Evolutionary conservation across 2,113 vertebrate genomes (phyloP).

Genomic region (Aplodontia rufa): DNA sequence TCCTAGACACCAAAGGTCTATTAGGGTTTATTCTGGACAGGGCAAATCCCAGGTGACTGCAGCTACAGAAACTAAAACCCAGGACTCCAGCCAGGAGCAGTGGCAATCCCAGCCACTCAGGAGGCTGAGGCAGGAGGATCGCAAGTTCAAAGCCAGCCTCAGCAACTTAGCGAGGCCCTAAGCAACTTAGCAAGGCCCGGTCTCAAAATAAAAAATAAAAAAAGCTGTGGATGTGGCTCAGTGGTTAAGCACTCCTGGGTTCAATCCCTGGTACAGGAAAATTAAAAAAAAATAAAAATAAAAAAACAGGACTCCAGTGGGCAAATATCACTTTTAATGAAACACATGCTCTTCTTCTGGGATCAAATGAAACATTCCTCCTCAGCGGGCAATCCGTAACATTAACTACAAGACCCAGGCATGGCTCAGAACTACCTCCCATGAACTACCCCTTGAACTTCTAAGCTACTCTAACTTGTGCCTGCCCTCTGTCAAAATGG

Average conservation of each 20-base stretch:
- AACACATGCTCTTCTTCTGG: constrained; percentile 39
- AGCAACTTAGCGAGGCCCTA: no score
- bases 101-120: no score
- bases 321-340: constrained; percentile 54
- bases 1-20: neutral
- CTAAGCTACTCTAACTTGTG: neutral
- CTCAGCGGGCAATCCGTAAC: neutral
- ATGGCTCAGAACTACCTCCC: neutral
- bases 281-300: no score
- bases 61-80: constrained; percentile 16
- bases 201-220: no score
- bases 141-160: no score
- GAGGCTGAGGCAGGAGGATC: no score
- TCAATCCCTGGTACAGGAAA: no score
- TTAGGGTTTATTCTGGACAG: neutral
- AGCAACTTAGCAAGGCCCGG: no score
- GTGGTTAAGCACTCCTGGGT: no score
- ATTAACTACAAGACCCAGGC: neutral
- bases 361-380: constrained; percentile 26
- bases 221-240: no score
- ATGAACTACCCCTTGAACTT: neutral
- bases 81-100: neutral
- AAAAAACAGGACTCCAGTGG: neutral
- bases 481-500: neutral
- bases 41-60: constrained; percentile 8